Conservation (phyloP, 2,113 vertebrate species). For the human region DNA sequence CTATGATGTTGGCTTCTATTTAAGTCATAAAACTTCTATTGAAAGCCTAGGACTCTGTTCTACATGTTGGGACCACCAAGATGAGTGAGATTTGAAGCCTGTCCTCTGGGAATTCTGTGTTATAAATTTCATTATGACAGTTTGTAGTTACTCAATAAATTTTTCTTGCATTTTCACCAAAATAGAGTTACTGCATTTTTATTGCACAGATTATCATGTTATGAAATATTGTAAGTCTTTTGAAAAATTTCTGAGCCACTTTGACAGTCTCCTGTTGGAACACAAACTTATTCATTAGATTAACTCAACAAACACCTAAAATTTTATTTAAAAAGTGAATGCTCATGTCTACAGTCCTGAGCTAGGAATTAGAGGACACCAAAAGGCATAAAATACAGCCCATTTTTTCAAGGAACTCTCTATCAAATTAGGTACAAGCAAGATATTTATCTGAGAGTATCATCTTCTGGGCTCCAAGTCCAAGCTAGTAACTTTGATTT, state of each 20-base stretch:
- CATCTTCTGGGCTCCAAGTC: not conserved
- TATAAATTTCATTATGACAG: slow-evolving; percentile 14
- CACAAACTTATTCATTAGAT: not conserved
- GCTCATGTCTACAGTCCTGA: not conserved
- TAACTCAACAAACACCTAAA: not conserved
- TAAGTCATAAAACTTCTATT: not conserved
- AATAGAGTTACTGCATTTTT: slow-evolving; percentile 65
- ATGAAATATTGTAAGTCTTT: slow-evolving; percentile 10
- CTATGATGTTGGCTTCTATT: not conserved
- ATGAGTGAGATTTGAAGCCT: not conserved
- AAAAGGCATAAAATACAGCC: not conserved
- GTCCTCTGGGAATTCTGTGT: not conserved
- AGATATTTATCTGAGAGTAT: not conserved
- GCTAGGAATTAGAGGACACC: not conserved
- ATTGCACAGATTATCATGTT: slow-evolving; percentile 21
- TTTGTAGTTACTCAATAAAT: slow-evolving; percentile 66
- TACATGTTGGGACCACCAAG: not conserved
- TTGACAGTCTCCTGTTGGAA: not conserved
- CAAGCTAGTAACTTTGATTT: not conserved
- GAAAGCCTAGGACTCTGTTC: not conserved
- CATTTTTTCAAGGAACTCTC: not conserved
- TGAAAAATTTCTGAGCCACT: not conserved
- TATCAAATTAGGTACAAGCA: not conserved
- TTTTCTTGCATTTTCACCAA: slow-evolving; percentile 50
- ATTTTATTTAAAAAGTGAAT: slow-evolving; percentile 2